Conservation (phyloP, 2,797 vertebrate species). For the Hippocampus kuda region DNA sequence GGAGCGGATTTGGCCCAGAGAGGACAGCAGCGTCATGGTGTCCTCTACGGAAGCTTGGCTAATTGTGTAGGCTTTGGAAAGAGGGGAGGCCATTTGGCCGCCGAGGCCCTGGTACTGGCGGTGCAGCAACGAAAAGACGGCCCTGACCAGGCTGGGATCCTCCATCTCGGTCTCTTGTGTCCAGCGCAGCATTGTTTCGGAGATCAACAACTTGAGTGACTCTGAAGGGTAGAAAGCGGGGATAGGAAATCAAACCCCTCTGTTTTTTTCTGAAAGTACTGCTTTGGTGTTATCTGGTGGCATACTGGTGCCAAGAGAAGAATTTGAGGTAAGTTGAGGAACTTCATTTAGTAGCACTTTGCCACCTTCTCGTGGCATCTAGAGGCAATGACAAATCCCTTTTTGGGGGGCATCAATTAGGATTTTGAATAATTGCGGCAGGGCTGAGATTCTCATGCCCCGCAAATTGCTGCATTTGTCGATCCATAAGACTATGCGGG, state of each 20-base stretch:
- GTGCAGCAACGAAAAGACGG: conserved; percentile 81
- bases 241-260: neutral
- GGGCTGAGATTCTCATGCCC: neutral
- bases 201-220: conserved; percentile 81
- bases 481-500: neutral
- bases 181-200: conserved; percentile 84
- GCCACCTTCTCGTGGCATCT: neutral
- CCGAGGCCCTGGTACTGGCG: conserved; percentile 83
- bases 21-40: conserved; percentile 80
- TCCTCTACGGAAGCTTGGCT: conserved; percentile 82
- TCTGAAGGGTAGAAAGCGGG: conserved; percentile 49
- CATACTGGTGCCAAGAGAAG: too few relatives aligned
- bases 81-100: conserved; percentile 68
- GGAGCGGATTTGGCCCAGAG: conserved; percentile 85
- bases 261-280: neutral
- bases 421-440: neutral
- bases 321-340: neutral
- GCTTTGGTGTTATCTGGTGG: neutral
- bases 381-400: neutral
- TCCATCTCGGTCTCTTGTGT: conserved; percentile 82
- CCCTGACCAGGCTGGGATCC: conserved; percentile 77
- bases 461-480: neutral
- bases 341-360: neutral
- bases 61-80: conserved; percentile 85
- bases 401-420: neutral